These are phyloP conservation scores for Apogon hyalosoma DNA, from an alignment of 2,797 vertebrate genomes.

Conservation along the genomic window DNA sequence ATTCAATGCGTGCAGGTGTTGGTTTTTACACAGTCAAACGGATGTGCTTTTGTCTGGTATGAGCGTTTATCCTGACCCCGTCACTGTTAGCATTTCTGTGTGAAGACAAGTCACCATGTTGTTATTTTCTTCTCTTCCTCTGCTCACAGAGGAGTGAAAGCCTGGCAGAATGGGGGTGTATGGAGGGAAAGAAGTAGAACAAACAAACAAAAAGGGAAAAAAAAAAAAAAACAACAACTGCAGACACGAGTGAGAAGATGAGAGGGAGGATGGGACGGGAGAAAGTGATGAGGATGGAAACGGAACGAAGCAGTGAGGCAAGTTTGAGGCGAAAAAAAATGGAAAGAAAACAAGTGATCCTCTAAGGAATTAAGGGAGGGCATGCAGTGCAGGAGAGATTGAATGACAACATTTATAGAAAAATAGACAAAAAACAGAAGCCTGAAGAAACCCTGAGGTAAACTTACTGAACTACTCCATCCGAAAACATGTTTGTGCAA, in stretches of 20 bases:
- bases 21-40: neutral
- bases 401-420: conserved; percentile 58
- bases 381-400: conserved; percentile 41
- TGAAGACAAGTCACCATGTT: conserved; percentile 52
- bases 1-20: neutral
- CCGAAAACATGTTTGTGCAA: conserved; percentile 58
- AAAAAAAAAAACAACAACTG: no score
- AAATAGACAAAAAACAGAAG: conserved; percentile 31
- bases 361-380: conserved; percentile 57
- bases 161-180: conserved; percentile 39
- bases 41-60: neutral
- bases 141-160: conserved; percentile 50
- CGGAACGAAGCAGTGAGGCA: conserved; percentile 28
- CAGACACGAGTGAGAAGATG: conserved; percentile 52
- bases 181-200: conserved; percentile 48
- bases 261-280: conserved; percentile 27
- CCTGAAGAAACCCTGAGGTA: conserved; percentile 45
- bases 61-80: conserved; percentile 23
- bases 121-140: conserved; percentile 56
- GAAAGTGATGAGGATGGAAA: conserved; percentile 38
- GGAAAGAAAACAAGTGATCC: conserved; percentile 58
- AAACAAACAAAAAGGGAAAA: conserved; percentile 22
- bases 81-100: conserved; percentile 31
- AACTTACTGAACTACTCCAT: conserved; percentile 43
- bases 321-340: conserved; percentile 38